Base-by-base conservation (phyloP, 2,888 invertebrate genomes). In the Tillus elongatus region DNA sequence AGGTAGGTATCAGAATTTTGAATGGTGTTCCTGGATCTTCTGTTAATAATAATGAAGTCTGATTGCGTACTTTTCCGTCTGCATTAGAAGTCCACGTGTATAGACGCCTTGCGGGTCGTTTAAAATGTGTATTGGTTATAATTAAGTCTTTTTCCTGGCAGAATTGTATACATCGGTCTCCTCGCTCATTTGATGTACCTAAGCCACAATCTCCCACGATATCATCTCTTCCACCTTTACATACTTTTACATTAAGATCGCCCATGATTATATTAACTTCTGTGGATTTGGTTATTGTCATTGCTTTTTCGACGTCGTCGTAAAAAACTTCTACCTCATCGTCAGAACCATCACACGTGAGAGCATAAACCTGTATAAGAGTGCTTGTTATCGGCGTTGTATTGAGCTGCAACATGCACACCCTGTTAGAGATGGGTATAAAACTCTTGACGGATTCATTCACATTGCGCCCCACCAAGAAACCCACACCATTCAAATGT, bases 281-380 rank as follows among this genome's bases (percentile, higher is more conserved):
- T n/a, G n/a, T n/a, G 11, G 13, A 31, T 31, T 31, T 31, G 14
- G 31, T 31, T 14, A 31, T 13, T 11, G 12, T 31, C 13, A 31
- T n/a, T 31, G 31, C 31, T 31, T n/a, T 4, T 31, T 31, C 14
- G 13, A 31, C n/a, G n/a, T n/a, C n/a, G n/a, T n/a, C n/a, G n/a
- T n/a, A n/a, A n/a, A n/a, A n/a, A n/a, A n/a, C n/a, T 35, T 35
- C 35, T 28, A 28, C 29, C 28, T 35, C 28, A 30, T 35, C 35
- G 14, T 35, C 28, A 35, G 35, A 35, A 35, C 35, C 28, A 35
- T 35, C 35, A 35, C 35, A 35, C 8, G 28, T 29, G 35, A 28
- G 35, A 30, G 35, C 35, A 35, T 35, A 35, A 30, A 35, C 35
- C 35, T 35, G 27, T 30, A 35, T 35, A 27, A 35, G 35, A 35